Percentiles rank a stretch among this genome's conserved stretches.
These are phyloP conservation scores for Nephila pilipes DNA, from an alignment of 1,140 invertebrate species.

Conservation along the genomic window DNA sequence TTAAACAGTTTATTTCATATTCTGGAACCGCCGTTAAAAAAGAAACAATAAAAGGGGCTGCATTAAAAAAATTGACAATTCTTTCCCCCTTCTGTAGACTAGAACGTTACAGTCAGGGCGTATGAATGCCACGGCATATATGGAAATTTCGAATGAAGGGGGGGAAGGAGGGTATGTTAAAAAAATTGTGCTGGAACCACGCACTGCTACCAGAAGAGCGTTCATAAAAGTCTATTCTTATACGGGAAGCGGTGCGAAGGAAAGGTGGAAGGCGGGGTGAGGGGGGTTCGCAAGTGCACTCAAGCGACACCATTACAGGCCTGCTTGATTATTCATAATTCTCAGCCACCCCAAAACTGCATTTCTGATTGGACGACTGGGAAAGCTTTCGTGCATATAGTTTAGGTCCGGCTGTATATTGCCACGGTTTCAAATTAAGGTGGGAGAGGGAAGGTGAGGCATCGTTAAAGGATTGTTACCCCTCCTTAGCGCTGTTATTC, in stretches of 20 bases:
- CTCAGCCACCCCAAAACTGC: conserved; percentile 66
- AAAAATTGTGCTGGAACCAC: background rate
- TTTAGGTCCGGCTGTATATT: conserved; percentile 66
- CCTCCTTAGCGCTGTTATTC: conserved; percentile 53
- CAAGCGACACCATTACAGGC: conserved; percentile 67
- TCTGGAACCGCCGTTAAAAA: background rate
- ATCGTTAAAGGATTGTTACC: conserved; percentile 71
- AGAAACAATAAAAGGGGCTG: background rate
- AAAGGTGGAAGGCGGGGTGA: conserved; percentile 12
- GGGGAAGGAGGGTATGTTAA: background rate
- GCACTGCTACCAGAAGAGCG: conserved; percentile 26
- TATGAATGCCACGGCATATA: conserved; percentile 5
- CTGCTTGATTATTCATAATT: conserved; percentile 72
- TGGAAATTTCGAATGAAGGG: background rate
- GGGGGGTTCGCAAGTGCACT: conserved; percentile 36
- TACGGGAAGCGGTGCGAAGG: conserved; percentile 52
- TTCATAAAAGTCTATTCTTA: conserved; percentile 51
- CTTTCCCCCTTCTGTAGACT: background rate
- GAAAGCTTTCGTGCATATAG: conserved; percentile 71
- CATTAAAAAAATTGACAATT: conserved; percentile 30
- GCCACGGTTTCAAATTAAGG: conserved; percentile 65
- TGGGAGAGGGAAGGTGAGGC: conserved; percentile 1
- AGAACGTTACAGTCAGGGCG: conserved; percentile 11
- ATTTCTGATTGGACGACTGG: conserved; percentile 65
- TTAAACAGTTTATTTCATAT: background rate